Conservation (phyloP, 1,140 invertebrate genomes). For the Bradynema listronoti region DNA sequence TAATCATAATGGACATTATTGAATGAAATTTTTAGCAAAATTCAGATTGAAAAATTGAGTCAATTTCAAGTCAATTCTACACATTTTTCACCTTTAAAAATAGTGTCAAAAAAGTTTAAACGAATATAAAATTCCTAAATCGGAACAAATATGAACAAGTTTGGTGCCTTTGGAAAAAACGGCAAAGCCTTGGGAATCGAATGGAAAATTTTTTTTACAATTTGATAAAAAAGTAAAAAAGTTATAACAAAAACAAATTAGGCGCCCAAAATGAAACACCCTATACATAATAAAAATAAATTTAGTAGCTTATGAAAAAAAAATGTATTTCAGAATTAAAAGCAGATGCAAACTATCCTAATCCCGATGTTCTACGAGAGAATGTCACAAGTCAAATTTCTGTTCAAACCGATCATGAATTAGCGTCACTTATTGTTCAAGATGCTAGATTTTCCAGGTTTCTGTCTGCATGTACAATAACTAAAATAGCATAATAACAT, state of each 20-base stretch:
- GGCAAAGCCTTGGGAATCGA: neutral
- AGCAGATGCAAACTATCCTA: neutral
- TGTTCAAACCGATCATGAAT: neutral
- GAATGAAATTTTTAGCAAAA: too few relatives aligned
- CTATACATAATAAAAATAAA: neutral
- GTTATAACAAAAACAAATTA: neutral
- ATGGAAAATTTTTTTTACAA: neutral
- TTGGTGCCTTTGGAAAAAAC: neutral
- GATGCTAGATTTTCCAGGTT: slow-evolving; percentile 10
- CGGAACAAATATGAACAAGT: too few relatives aligned
- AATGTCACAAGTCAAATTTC: slow-evolving; percentile 1
- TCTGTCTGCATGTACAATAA: neutral
- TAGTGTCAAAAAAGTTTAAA: too few relatives aligned
- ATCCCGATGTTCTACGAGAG: neutral
- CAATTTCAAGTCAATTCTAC: too few relatives aligned
- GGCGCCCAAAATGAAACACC: neutral
- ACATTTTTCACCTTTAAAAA: too few relatives aligned
- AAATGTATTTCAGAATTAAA: too few relatives aligned
- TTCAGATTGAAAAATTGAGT: too few relatives aligned
- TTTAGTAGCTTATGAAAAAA: neutral
- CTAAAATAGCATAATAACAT: neutral
- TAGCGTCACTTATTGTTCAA: neutral
- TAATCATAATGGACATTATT: too few relatives aligned
- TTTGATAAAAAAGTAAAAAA: neutral
- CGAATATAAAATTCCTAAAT: too few relatives aligned